Evolutionary conservation across 2,888 invertebrate species (phyloP).

Genomic region (Drosophila paranaensis): DNA sequence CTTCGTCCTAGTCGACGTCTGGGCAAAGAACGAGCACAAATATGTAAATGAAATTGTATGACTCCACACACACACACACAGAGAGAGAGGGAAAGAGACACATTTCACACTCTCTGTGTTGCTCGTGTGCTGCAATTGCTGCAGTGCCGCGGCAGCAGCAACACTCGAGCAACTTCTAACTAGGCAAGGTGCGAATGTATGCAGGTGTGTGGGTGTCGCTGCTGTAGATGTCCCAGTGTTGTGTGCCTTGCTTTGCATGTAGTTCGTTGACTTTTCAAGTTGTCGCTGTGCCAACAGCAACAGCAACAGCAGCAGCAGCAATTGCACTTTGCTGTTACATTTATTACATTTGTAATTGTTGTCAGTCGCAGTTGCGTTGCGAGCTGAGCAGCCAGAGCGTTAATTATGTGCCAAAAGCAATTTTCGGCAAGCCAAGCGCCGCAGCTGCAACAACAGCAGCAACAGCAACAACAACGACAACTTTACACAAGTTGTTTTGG

Average conservation of each 20-base stretch:
- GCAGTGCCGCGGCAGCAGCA: conserved; percentile 58
- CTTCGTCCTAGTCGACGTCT: conserved; percentile 57
- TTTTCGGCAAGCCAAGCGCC: conserved; percentile 58
- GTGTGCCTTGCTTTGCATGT: conserved; percentile 60
- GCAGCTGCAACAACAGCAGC: conserved; percentile 6
- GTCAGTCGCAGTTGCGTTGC: conserved; percentile 65
- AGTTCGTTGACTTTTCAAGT: conserved; percentile 81
- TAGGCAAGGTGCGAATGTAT: conserved; percentile 68
- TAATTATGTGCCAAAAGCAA: conserved; percentile 72
- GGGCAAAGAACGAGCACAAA: conserved; percentile 69
- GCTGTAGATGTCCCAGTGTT: conserved; percentile 27
- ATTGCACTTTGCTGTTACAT: conserved; percentile 76
- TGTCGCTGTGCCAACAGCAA: conserved; percentile 40
- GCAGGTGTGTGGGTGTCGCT: conserved; percentile 35
- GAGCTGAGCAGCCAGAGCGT: conserved; percentile 55
- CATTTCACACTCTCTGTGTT: conserved; percentile 8
- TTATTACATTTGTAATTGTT: conserved; percentile 81
- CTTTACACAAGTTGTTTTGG: conserved; percentile 80
- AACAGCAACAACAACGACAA: conserved; percentile 11
- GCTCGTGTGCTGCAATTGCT: conserved; percentile 49
- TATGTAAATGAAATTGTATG: conserved; percentile 78
- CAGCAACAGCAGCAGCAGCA: conserved; percentile 36
- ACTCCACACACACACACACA: conserved; percentile 45
- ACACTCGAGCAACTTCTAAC: conserved; percentile 65
- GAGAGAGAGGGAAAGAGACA: conserved; percentile 5